phyloP scores from a whole-genome alignment of 2,113 vertebrate genomes.

The Gymnorhina tibicen region DNA sequence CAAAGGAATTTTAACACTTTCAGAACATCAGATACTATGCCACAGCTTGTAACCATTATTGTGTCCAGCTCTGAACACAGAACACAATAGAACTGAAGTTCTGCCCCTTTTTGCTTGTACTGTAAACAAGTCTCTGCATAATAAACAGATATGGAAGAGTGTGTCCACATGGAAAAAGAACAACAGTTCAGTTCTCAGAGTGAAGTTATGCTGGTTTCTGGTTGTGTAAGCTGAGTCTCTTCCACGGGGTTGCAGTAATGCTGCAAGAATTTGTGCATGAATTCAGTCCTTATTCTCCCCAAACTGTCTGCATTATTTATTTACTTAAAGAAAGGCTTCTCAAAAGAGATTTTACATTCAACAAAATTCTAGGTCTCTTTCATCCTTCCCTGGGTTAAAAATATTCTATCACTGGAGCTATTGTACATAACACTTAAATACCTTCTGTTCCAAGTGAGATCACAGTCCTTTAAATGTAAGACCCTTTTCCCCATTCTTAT shows the following conservation, averaged over 20 bases:
- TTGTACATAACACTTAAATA: background rate
- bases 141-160: background rate
- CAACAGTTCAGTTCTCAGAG: background rate
- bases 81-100: background rate
- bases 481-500: background rate
- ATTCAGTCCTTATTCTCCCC: constrained; percentile 21
- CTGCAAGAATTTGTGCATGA: background rate
- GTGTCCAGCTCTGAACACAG: background rate
- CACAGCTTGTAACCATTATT: background rate
- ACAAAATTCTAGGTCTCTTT: background rate
- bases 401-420: background rate
- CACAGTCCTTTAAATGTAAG: background rate
- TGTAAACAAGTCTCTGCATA: background rate
- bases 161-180: background rate
- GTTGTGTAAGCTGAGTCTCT: background rate
- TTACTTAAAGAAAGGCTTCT: background rate
- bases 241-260: background rate
- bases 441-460: background rate
- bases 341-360: background rate
- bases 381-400: background rate
- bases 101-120: background rate
- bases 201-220: background rate
- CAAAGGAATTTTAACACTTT: background rate
- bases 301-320: background rate
- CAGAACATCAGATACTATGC: background rate